Evolutionary conservation across 2,888 invertebrate genomes (phyloP).

Genomic region (Parasteatoda lunata): DNA sequence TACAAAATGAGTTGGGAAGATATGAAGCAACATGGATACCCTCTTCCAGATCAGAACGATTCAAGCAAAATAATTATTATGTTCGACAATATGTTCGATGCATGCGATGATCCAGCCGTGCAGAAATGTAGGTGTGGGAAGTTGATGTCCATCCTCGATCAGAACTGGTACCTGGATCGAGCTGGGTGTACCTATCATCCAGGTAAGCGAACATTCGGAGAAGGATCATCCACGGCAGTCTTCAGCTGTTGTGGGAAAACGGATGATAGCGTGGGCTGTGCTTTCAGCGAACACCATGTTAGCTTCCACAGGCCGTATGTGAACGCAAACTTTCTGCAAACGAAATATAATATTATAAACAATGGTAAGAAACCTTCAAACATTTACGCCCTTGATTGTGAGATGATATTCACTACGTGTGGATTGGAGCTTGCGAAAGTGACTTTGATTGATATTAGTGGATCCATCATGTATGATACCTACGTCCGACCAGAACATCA

Average conservation of each 20-base stretch:
- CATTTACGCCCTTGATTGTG: conserved; percentile 41
- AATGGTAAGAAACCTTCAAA: neutral
- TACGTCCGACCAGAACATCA: conserved; percentile 29
- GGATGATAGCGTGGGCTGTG: neutral
- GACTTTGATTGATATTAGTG: conserved; percentile 5
- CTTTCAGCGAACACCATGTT: conserved; percentile 34
- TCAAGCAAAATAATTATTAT: neutral
- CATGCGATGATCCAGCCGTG: neutral
- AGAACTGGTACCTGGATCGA: conserved; percentile 26
- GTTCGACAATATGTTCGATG: conserved; percentile 9
- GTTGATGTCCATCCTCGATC: conserved; percentile 24
- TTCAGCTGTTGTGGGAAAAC: conserved; percentile 27
- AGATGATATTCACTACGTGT: conserved; percentile 44
- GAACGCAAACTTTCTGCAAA: conserved; percentile 12
- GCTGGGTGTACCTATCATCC: conserved; percentile 34
- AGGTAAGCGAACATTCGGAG: conserved; percentile 20
- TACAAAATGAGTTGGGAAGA: conserved; percentile 7
- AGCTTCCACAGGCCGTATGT: conserved; percentile 17
- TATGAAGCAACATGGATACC: conserved; percentile 23
- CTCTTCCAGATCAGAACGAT: neutral
- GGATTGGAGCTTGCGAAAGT: conserved; percentile 36
- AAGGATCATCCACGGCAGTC: neutral
- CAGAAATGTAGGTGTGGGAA: conserved; percentile 46
- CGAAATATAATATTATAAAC: neutral
- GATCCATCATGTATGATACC: conserved; percentile 18